Evolutionary conservation across 2,797 vertebrate genomes (phyloP).

Genomic region (Caiman crocodilus): DNA sequence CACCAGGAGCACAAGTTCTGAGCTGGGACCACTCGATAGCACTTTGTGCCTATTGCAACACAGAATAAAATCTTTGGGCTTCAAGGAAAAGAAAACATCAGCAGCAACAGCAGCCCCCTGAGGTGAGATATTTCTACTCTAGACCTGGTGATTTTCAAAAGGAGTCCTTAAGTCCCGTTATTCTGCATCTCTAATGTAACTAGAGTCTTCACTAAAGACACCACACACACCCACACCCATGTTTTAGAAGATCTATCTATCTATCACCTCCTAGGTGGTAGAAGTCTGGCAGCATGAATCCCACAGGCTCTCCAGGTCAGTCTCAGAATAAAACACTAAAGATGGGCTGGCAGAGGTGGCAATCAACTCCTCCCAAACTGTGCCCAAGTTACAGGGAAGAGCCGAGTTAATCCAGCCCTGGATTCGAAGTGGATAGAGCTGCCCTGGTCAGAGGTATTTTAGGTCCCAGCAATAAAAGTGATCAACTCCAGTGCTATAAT

Average conservation of each 20-base stretch:
- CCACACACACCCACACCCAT: no score
- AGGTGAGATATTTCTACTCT: not conserved
- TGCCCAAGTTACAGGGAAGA: rapidly evolving
- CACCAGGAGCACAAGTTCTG: no score
- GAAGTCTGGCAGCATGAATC: no score
- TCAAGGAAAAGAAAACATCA: rapidly evolving
- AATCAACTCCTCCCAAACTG: not conserved
- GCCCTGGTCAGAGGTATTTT: no score
- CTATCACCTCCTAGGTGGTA: no score
- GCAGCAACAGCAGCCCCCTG: no score
- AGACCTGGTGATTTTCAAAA: slow-evolving; percentile 40
- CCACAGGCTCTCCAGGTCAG: not conserved
- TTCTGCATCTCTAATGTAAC: not conserved
- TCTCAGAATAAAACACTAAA: not conserved
- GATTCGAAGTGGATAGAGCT: no score
- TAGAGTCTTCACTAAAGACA: no score
- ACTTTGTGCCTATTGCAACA: not conserved
- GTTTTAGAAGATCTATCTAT: no score
- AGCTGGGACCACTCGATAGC: not conserved
- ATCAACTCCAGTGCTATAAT: no score
- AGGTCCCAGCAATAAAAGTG: no score
- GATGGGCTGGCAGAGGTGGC: not conserved
- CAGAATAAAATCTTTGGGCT: not conserved
- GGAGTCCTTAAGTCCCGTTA: not conserved
- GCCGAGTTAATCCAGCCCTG: rapidly evolving